These are phyloP conservation scores for Phrynocephalus versicolor DNA, from an alignment of 2,113 vertebrate species.

Conservation along the genomic window DNA sequence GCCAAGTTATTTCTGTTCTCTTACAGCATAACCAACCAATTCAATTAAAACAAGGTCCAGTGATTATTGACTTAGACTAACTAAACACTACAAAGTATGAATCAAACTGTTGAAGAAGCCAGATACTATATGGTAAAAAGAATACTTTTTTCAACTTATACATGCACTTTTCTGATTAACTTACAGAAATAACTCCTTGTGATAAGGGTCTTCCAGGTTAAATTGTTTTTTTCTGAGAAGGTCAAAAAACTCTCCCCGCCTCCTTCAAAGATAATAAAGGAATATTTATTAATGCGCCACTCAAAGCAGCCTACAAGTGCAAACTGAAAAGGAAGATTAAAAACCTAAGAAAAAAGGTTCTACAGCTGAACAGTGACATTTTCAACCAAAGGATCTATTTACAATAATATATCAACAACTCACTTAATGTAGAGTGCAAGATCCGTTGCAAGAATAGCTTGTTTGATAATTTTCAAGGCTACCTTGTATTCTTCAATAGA, in stretches of 20 bases:
- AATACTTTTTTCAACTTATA: constrained; percentile 75
- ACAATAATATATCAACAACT: constrained; percentile 62
- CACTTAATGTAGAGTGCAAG: constrained; percentile 96
- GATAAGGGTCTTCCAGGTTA: constrained; percentile 86
- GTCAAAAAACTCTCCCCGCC: constrained; percentile 92
- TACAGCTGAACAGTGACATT: neutral
- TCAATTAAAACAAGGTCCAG: neutral
- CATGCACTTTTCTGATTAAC: constrained; percentile 81
- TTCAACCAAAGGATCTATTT: neutral
- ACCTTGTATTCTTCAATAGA: constrained; percentile 94
- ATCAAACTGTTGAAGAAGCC: neutral
- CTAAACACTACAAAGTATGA: constrained; percentile 2
- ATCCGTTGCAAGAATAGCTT: constrained; percentile 95
- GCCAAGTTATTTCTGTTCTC: neutral
- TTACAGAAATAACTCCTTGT: constrained; percentile 93
- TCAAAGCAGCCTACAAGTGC: neutral
- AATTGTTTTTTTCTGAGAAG: constrained; percentile 91
- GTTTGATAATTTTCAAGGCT: constrained; percentile 94
- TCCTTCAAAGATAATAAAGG: constrained; percentile 71
- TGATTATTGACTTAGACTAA: neutral
- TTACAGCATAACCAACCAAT: neutral
- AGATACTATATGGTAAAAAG: neutral
- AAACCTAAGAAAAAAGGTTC: neutral
- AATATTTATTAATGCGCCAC: neutral
- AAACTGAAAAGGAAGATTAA: constrained; percentile 19